Evolutionary conservation across 2,797 vertebrate genomes (phyloP), one percentile per base, ranked within the genome.

Genomic region (Poecilia picta): DNA sequence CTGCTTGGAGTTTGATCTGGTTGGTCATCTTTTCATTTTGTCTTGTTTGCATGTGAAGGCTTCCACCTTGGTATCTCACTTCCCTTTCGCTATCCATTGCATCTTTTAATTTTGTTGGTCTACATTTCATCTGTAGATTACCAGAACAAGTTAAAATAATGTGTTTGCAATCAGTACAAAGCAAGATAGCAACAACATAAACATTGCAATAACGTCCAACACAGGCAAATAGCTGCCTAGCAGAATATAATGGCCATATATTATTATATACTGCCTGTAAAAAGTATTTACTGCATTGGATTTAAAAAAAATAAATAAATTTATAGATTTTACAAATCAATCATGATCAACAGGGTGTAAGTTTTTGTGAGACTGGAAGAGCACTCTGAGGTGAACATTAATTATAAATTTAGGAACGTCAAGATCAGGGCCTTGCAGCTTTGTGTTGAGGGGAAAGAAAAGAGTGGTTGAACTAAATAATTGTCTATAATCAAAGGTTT

Each of bases 1-100:
- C 66, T 70, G 66, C 36, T 70, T 70, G 36, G 36, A 3, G 39
- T 70, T 70, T 70, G 66, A 70, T 70, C 36, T 70, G 25, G 39
- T 70, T 43, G 20, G 10, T 36, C 39, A 70, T 70, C 8, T 70
- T 70, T 70, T 70, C 36, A 23, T n/a, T 43, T 25, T 70, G 36
- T 41, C 66, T 23, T 68, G 39, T 68, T 70, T 70, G 39, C 39
- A 70, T 70, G 43, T 70, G 18, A 43, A 25, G 43, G 66, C 39
- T 12, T 4, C 36, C 66, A 13, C 23, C 20, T 41, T 11, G 23
- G 43, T 20, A 20, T 23, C 39, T 43, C 10, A 70, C 36, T 43
- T 70, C 23, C 39, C 23, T 43, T 70, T n/a, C 39, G 11, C 13
- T 25, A n/a, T 12, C 43, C 66, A 43, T 43, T 23, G 7, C 20